Evolutionary conservation across 1,140 invertebrate genomes (phyloP), one percentile per base, ranked within the genome.

Genomic region (Thaumetopoea pityocampa): DNA sequence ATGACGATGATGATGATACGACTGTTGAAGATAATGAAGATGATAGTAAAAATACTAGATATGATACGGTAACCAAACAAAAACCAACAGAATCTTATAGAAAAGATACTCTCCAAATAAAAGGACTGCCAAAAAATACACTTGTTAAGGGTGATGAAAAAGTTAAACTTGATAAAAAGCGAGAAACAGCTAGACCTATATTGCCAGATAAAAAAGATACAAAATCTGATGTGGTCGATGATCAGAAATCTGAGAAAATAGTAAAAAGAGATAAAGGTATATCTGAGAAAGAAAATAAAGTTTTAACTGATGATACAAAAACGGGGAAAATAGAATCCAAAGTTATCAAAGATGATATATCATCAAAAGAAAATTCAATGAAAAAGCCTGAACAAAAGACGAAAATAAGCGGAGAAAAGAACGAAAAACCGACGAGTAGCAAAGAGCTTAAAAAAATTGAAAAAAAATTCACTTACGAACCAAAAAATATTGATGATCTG

Each of bases 1-100:
- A 57, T 32, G 47, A 51, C 11, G 40, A 43, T 14, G 36, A 49
- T 9, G 44, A 49, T 6, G 37, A 50, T 16, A n/a, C n/a, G n/a
- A n/a, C n/a, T n/a, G 49, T 57, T 6, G 32, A 47, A 3, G 27
- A 35, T 24, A 34, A 43, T 24, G 12, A 34, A 1, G 5, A 10
- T 12, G 9, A 24, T 4, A 4, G 8, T 24, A 9, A 9, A n/a
- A 4, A 17, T 18, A 8, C 1, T 14, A 1, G 2, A 12, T 28
- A 28, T 8, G 23, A 22, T 4, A 26, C 9, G 4, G 6, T 4
- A 10, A 17, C 14, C 0, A 18, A 33, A n/a, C 16, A 33, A 19
- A 45, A 15, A 15, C 1, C 17, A 6, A 12, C 5, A 16, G 22
- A 33, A 10, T 1, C 18, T 2, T 30, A 37, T 16, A 49, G 38